phyloP scores from a whole-genome alignment of 30 jellyfish, hydroid and myxozoan species.

The Aurelia aurita region DNA sequence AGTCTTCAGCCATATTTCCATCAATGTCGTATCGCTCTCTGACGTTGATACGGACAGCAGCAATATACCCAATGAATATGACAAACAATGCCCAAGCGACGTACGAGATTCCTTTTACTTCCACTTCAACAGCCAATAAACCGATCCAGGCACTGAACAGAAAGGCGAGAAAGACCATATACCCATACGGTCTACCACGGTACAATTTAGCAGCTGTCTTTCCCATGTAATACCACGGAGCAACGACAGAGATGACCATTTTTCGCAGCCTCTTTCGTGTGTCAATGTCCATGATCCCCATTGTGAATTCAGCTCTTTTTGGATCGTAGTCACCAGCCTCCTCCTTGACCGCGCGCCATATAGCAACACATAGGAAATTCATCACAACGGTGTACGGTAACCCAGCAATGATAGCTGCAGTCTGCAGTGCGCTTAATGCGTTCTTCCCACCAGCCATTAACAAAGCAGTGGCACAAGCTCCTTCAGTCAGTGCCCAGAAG shows the following conservation, averaged over 20 bases:
- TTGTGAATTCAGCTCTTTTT: slow-evolving; percentile 64
- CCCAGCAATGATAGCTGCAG: slow-evolving; percentile 90
- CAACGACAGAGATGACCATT: slow-evolving; percentile 57
- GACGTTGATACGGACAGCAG: slow-evolving; percentile 75
- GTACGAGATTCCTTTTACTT: slow-evolving; percentile 74
- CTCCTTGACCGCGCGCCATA: slow-evolving; percentile 94
- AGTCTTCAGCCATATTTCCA: slow-evolving; percentile 96
- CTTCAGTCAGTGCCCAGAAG: slow-evolving; percentile 97
- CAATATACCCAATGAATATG: slow-evolving; percentile 73
- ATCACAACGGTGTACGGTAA: slow-evolving; percentile 87
- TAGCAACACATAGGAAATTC: slow-evolving; percentile 94
- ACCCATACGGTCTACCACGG: slow-evolving; percentile 37
- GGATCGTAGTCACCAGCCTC: slow-evolving; percentile 93
- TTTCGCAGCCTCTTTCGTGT: slow-evolving; percentile 51
- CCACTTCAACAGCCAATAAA: slow-evolving; percentile 74
- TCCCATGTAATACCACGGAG: slow-evolving; percentile 88
- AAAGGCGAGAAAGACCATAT: slow-evolving; percentile 47
- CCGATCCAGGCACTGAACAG: slow-evolving; percentile 84
- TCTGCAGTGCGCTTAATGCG: slow-evolving; percentile 84
- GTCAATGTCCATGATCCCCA: slow-evolving; percentile 67
- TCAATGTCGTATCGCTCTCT: slow-evolving; percentile 76
- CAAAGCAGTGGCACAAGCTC: slow-evolving; percentile 97
- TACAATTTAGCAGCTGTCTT: slow-evolving; percentile 72
- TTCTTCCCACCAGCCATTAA: slow-evolving; percentile 87
- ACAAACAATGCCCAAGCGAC: slow-evolving; percentile 91